Base-by-base conservation (phyloP, 2,888 invertebrate genomes). In the Melipona beecheii region DNA sequence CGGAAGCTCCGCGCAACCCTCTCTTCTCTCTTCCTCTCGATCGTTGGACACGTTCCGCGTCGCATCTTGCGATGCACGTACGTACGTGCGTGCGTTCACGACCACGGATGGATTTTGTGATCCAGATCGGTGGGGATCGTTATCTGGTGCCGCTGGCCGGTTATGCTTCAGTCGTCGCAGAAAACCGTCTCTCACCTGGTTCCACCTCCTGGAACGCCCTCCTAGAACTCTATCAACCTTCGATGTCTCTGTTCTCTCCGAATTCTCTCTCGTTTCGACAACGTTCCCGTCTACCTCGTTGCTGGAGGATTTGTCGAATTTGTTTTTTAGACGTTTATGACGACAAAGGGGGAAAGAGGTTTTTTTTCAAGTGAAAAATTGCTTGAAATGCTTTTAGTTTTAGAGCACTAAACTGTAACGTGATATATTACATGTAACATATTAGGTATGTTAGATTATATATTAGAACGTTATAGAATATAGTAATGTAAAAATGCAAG, bases 161-260 rank as follows among this genome's bases (percentile, higher is more conserved):
- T 94, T 92, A 94, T 90, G 94, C 93, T 90, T 92, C 92, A 91
- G 91, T 93, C 93, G 87, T 88, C 91, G 91, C 92, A 87, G 86
- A 87, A 36, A 93, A 94, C 91, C 91, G 92, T 93, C 92, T 93
- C 94, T 93, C 94, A 93, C 92, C 93, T 93, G 94, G 93, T 92
- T 91, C 90, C 91, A 89, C 84, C 90, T 89, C 79, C 78, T 60
- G 78, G 62, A 68, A 75, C 83, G 80, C 83, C 83, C 81, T 76
- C 79, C 60, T 69, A 68, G 58, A 65, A 54, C 70, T 78, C 82
- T 85, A n/a, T 70, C 71, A 27, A 74, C 74, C 31, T 83, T 31
- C 21, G 19, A 1, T 0, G 19, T 4, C 62, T 78, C 82, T 54
- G 49, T 27, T 19, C 60, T 31, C 27, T 19, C 17, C 0, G 17